Evolutionary conservation across 2,797 vertebrate species (phyloP), one percentile per base, ranked within the genome.

Genomic region (Lepus townsendii): DNA sequence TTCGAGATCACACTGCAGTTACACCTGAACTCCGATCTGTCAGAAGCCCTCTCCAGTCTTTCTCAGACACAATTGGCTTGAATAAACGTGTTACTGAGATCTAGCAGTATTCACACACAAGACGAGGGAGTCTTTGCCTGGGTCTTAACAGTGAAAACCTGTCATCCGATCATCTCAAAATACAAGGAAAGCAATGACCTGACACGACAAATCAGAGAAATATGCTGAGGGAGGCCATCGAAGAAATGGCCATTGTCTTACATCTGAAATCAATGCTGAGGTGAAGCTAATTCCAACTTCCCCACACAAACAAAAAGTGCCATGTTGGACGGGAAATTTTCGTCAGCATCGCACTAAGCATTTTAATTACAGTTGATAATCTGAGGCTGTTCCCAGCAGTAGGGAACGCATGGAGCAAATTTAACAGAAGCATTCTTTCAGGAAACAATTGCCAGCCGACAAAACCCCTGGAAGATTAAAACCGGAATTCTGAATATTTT

Each of bases 381-480:
- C 83, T 82, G 19, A 69, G 50, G 50, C 26, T 77, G 52, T 60
- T 65, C 60, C 35, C 35, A 87, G 72, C 76, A 38, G 26, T 14
- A 91, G 88, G 73, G 95, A 97, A 91, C 91, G 77, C 76, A 60
- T 38, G 38, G 83, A 90, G 76, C 83, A 88, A 94, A 91, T 60
- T 62, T 57, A 90, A 94, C 54, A 66, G 63, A 96, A 88, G 92
- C 84, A 47, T 84, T 72, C 68, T 92, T 95, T 93, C 83, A 86
- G 75, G 71, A 90, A 95, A 66, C 57, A 96, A 96, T 90, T 38
- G n/a, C 47, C 73, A 91, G 83, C 91, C 96, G 95, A 86, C 75
- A n/a, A 96, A 96, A 95, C 65, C 69, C 95, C 83, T 93, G 73
- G 68, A 96, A 94, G 90, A 92, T 95, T 95, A 90, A 91, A 96